Conservation (phyloP, 2,113 vertebrate genomes). For the Chaetodon trifascialis region DNA sequence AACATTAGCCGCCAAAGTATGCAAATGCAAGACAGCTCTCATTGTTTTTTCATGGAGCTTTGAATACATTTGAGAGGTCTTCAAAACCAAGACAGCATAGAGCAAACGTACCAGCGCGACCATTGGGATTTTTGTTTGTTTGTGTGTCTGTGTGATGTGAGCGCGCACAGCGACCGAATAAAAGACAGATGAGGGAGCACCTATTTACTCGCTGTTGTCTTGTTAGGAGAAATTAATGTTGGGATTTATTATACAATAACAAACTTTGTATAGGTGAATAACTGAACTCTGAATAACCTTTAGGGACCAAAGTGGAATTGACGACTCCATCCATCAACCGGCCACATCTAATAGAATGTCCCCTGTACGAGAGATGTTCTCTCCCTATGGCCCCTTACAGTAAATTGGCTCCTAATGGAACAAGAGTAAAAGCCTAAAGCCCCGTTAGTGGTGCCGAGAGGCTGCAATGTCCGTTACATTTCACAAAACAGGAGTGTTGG, state of each 20-base stretch:
- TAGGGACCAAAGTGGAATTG: slow-evolving; percentile 22
- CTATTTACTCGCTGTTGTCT: slow-evolving; percentile 2
- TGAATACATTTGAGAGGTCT: slow-evolving; percentile 51
- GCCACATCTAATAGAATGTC: slow-evolving; percentile 46
- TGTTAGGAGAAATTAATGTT: slow-evolving; percentile 27
- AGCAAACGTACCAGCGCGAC: slow-evolving; percentile 15
- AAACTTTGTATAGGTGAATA: slow-evolving; percentile 19
- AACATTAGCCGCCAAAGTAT: slow-evolving; percentile 41
- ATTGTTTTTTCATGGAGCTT: slow-evolving; percentile 55
- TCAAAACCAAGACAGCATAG: slow-evolving; percentile 47
- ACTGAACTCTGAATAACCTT: slow-evolving; percentile 12
- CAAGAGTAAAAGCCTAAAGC: slow-evolving; percentile 22
- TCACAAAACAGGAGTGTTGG: neutral
- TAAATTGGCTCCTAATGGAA: slow-evolving; percentile 64
- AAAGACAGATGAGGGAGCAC: slow-evolving; percentile 19
- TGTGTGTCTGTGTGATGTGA: slow-evolving; percentile 7
- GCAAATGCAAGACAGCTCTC: slow-evolving; percentile 40
- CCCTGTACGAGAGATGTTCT: slow-evolving; percentile 27
- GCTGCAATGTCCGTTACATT: slow-evolving; percentile 19
- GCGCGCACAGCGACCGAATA: neutral
- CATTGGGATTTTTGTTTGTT: neutral
- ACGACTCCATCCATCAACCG: slow-evolving; percentile 51
- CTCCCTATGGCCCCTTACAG: slow-evolving; percentile 13
- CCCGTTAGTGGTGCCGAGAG: slow-evolving; percentile 11
- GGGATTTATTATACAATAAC: slow-evolving; percentile 28